Base-by-base conservation (phyloP, 2,888 invertebrate genomes). In the Ennomos erosarius region DNA sequence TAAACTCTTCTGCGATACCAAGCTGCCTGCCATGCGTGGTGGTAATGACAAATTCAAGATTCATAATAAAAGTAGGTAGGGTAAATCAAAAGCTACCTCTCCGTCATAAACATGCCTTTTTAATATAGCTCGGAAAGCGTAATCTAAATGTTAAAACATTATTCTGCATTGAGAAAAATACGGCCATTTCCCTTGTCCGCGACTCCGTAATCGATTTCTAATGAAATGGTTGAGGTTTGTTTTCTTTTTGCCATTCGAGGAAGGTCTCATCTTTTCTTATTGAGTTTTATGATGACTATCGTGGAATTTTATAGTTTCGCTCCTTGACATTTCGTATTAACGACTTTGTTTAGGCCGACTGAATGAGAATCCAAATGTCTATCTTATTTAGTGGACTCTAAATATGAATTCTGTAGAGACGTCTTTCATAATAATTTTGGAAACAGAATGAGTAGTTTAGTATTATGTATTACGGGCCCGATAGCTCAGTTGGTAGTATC, bases 141-240 rank as follows among this genome's bases (percentile, higher is more conserved):
- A 35, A 45, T 53, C 46, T 16, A 26, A 53, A 54, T 42, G 40
- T 36, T 42, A 26, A 49, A 26, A 45, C 13, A 55, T 55, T 50
- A 34, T 50, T 55, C 50, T 50, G 10, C 39, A 44, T 53, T 16
- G 44, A 50, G 40, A 50, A 12, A 46, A 16, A 51, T 38, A 46
- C 54, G 46, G 55, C 42, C 11, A 59, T 50, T 55, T 46, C 42
- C 50, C 46, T 46, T 50, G 54, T 50, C 54, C 42, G 40, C 59
- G 46, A 37, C 4, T 43, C 50, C 50, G 45, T 59, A 55, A 59
- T 59, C 55, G 59, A 59, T 59, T 59, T 59, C 59, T 59, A 55
- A 59, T 59, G 50, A 54, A 55, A 55, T 47, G 46, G 53, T 44
- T 45, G 53, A 45, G 37, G 49, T 40, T 60, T 55, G 51, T 60